phyloP scores from a whole-genome alignment of 2,888 invertebrate species.

The Pachydiplax longipennis region DNA sequence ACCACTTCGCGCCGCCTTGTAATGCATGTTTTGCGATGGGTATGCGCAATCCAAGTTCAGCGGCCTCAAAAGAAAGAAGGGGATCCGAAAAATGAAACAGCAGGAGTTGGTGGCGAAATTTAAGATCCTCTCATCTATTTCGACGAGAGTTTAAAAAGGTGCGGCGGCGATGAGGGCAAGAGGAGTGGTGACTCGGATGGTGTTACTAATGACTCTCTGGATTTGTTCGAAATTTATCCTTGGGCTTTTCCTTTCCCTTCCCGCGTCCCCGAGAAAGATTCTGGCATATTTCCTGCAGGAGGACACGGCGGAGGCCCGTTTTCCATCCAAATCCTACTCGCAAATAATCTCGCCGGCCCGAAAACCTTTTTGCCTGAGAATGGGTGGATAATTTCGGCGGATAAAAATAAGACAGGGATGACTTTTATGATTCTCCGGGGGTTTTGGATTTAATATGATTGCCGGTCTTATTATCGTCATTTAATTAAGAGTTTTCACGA shows the following conservation, averaged over 20 bases:
- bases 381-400: neutral
- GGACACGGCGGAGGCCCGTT: neutral
- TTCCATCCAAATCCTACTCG: neutral
- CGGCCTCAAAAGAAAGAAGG: neutral
- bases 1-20: neutral
- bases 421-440: too few species aligned
- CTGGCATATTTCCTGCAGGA: neutral
- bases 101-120: neutral
- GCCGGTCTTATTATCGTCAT: too few species aligned
- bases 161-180: neutral
- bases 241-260: neutral
- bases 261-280: neutral
- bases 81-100: neutral
- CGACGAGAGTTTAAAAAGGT: neutral
- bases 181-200: neutral
- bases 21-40: neutral
- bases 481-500: too few species aligned
- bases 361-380: neutral
- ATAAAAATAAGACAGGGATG: neutral
- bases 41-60: neutral
- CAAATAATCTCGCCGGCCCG: neutral
- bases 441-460: too few species aligned
- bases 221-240: neutral
- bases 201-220: neutral
- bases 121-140: slow-evolving; percentile 31